Evolutionary conservation across 2,888 invertebrate species (phyloP), one percentile per base, ranked within the genome.

Genomic region (Horisme vitalbata): DNA sequence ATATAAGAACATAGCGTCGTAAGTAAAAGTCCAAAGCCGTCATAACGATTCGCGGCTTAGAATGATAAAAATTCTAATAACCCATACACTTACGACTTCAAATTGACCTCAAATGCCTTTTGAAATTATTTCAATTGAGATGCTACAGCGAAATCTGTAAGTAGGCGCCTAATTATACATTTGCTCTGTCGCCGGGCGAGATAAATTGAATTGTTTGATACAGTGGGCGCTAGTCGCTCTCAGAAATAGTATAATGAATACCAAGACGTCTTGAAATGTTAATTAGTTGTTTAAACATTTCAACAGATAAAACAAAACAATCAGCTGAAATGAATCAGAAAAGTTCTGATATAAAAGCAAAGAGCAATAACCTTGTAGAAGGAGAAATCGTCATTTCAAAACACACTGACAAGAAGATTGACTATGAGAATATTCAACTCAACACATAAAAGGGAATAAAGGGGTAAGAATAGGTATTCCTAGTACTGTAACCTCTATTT

Each of bases 61-160:
- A 7, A 2, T 10, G 14, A 26, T 33, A 20, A 27, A 38, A 31
- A 28, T 41, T 32, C 12, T 33, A 41, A 49, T 55, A 56, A 50
- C 31, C 13, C 13, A 44, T 26, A 36, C 31, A 43, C 43, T 30
- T 38, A 37, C 49, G 32, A 45, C 44, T 41, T 52, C 54, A 49
- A 38, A 57, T 65, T 65, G 61, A 66, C 57, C 58, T 57, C 48
- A 46, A 47, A 52, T 45, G 48, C 38, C 33, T 31, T 24, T 37
- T 28, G 12, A 52, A 55, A 54, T 57, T 61, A 61, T 56, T 60
- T 63, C 59, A 66, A 68, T 55, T 55, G 51, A 49, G 45, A 48
- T 43, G 53, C 44, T 47, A 50, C 45, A 52, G 37, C 37, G 32
- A 47, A 53, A 41, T 55, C 41, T 43, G 37, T 47, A 52, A 45